Conservation (phyloP, 2,888 invertebrate species). For the Hartigia nigra region DNA sequence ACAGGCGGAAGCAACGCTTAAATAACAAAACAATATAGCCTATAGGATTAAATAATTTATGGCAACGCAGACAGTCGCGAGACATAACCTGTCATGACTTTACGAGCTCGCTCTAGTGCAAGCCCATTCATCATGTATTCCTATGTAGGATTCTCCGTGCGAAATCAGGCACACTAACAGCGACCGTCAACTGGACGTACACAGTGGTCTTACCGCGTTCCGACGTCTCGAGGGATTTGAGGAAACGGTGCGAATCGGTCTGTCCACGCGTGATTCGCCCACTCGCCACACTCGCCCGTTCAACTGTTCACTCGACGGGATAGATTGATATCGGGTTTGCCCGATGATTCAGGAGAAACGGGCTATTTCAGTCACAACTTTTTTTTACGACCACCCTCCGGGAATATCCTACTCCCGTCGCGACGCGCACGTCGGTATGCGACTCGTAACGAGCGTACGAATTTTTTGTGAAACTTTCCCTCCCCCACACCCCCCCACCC, state of each 20-base stretch:
- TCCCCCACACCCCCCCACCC: neutral
- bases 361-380: neutral
- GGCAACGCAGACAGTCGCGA: neutral
- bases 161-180: neutral
- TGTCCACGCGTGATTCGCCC: neutral
- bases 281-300: neutral
- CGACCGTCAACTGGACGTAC: neutral
- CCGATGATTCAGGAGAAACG: constrained; percentile 2
- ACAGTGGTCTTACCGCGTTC: neutral
- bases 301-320: neutral
- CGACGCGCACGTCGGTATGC: constrained; percentile 1
- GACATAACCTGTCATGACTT: constrained; percentile 2
- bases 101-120: neutral
- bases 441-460: neutral
- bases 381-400: constrained; percentile 2
- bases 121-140: neutral
- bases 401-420: neutral
- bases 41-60: constrained; percentile 31
- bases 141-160: neutral
- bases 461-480: constrained; percentile 1
- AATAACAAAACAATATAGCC: constrained; percentile 20
- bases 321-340: constrained; percentile 2
- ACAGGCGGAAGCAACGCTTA: constrained; percentile 8
- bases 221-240: neutral
- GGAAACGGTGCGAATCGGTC: neutral